Evolutionary conservation across 2,797 vertebrate genomes (phyloP).

Genomic region (Morelia viridis): DNA sequence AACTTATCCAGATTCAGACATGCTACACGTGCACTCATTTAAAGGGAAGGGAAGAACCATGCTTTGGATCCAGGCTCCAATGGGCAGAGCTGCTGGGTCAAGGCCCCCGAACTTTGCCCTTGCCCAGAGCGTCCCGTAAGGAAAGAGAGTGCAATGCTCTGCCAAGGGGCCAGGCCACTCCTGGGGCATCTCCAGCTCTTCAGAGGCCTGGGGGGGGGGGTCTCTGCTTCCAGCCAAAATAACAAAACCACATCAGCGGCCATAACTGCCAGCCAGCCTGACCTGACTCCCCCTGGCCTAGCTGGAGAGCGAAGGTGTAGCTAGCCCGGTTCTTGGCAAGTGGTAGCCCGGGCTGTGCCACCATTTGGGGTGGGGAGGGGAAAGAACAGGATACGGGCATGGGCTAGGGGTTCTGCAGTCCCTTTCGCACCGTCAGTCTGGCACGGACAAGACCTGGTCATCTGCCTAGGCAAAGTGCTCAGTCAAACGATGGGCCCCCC

Average conservation of each 20-base stretch:
- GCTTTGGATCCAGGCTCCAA: not conserved
- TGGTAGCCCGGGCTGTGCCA: not conserved
- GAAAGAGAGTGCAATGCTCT: not conserved
- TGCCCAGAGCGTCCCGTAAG: not conserved
- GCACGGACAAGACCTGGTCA: not conserved
- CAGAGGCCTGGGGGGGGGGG: not conserved
- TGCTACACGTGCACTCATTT: not conserved
- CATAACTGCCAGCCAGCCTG: not conserved
- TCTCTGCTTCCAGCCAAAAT: not conserved
- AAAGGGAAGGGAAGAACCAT: not conserved
- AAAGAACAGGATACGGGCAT: not conserved
- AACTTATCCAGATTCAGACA: not conserved
- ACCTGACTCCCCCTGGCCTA: not conserved
- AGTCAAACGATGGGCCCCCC: not conserved
- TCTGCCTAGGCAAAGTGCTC: not conserved
- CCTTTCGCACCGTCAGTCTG: not conserved
- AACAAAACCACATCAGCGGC: not conserved
- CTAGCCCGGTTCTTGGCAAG: not conserved
- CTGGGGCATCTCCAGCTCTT: not conserved
- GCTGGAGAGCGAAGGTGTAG: not conserved
- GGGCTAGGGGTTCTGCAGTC: not conserved
- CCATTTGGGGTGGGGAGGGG: not conserved
- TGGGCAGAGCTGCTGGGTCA: not conserved
- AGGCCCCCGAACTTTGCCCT: not conserved
- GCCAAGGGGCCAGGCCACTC: not conserved